Evolutionary conservation across 64 coral and sea anemone species (phyloP).

Genomic region (Montipora efflorescens): DNA sequence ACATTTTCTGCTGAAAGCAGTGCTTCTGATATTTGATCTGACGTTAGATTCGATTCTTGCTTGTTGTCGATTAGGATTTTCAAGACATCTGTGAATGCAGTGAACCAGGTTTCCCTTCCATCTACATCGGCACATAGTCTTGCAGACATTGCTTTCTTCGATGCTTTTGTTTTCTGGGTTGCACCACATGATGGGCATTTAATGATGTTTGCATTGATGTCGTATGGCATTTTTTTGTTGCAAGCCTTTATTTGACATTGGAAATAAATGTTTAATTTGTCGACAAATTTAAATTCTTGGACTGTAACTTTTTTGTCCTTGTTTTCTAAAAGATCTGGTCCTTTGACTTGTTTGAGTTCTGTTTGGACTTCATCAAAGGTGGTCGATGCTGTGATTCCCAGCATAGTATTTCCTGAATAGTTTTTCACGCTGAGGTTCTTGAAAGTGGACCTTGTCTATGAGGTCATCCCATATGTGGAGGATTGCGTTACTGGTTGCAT

Average conservation of each 20-base stretch:
- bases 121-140: constrained; percentile 2
- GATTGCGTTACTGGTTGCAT: constrained; percentile 43
- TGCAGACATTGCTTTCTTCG: constrained; percentile 5
- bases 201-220: background rate
- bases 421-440: constrained; percentile 70
- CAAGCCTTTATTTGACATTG: constrained; percentile 39
- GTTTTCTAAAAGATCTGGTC: constrained; percentile 19
- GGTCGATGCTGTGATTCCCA: constrained; percentile 35
- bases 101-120: constrained; percentile 22
- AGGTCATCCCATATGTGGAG: constrained; percentile 74
- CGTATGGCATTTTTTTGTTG: constrained; percentile 18
- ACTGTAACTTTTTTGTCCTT: constrained; percentile 2
- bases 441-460: background rate
- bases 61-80: constrained; percentile 21
- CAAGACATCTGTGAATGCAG: constrained; percentile 41
- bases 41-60: constrained; percentile 56
- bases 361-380: constrained; percentile 39
- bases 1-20: constrained; percentile 71
- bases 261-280: constrained; percentile 33
- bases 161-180: constrained; percentile 23
- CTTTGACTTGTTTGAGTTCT: constrained; percentile 30
- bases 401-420: constrained; percentile 55
- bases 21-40: constrained; percentile 70
- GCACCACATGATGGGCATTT: constrained; percentile 15
- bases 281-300: constrained; percentile 51